Percentiles rank a stretch among this genome's conserved stretches.
Evolutionary conservation across 2,888 invertebrate genomes (phyloP).

Genomic region (Ctenicera cuprea): DNA sequence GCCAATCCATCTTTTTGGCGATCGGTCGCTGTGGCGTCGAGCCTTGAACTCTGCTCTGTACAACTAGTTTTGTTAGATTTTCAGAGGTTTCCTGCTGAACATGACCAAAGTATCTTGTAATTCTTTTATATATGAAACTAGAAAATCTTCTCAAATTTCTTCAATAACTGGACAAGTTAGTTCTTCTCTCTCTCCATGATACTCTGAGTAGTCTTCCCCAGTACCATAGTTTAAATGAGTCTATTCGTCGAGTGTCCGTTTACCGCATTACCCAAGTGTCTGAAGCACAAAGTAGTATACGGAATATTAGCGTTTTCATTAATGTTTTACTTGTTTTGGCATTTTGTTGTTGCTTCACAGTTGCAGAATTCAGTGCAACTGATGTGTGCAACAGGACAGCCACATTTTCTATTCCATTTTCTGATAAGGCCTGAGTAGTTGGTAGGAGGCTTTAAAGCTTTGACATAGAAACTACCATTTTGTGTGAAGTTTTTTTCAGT

Average conservation of each 20-base stretch:
- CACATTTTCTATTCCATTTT: too few relatives aligned
- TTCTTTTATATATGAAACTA: background rate
- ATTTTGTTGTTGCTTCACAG: too few relatives aligned
- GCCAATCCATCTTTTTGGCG: constrained; percentile 11
- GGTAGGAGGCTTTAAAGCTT: too few relatives aligned
- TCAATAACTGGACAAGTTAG: constrained; percentile 16
- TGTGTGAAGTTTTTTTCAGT: too few relatives aligned
- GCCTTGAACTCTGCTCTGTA: constrained; percentile 5
- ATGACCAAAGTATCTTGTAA: constrained; percentile 5
- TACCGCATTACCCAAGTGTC: constrained; percentile 8
- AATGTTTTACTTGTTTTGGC: too few relatives aligned
- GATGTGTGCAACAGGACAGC: too few relatives aligned
- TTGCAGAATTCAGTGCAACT: too few relatives aligned
- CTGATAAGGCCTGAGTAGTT: too few relatives aligned
- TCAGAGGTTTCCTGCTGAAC: background rate
- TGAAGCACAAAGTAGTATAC: background rate
- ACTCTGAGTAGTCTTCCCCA: constrained; percentile 5
- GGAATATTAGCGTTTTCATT: constrained; percentile 16
- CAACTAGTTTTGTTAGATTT: constrained; percentile 1
- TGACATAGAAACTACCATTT: too few relatives aligned
- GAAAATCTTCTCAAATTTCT: constrained; percentile 2
- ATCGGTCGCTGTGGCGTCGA: constrained; percentile 1
- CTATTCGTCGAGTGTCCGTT: constrained; percentile 7
- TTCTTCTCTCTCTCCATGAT: constrained; percentile 15
- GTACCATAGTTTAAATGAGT: constrained; percentile 15